These are phyloP conservation scores for Lepisosteus oculatus DNA, from an alignment of 2,113 vertebrate species.

Conservation along the genomic window DNA sequence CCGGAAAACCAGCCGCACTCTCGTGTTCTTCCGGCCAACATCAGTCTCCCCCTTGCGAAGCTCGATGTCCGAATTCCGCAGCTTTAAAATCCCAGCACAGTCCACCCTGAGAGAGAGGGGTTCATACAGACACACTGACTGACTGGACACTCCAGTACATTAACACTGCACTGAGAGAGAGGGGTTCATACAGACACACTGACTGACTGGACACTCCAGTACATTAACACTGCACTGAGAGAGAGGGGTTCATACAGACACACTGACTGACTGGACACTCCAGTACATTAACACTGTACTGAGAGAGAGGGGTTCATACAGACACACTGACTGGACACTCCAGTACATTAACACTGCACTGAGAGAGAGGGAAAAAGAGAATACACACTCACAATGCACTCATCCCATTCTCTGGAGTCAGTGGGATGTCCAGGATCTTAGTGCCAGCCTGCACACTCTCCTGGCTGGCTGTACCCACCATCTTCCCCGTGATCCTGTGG, in stretches of 20 bases:
- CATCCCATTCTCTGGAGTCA: constrained; percentile 88
- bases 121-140: neutral
- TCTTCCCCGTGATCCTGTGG: constrained; percentile 87
- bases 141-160: neutral
- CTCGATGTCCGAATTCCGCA: constrained; percentile 91
- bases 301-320: too few species aligned
- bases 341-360: too few species aligned
- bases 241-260: neutral
- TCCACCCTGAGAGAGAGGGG: constrained; percentile 69
- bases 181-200: too few species aligned
- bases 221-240: constrained; percentile 76
- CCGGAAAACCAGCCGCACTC: constrained; percentile 83
- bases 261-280: neutral
- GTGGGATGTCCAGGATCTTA: constrained; percentile 84
- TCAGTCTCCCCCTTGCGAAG: constrained; percentile 90
- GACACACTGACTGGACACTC: too few species aligned
- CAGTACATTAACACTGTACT: too few species aligned
- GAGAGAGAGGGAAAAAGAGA: too few species aligned
- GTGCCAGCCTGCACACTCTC: constrained; percentile 84
- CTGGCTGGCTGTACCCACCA: constrained; percentile 87
- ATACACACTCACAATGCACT: constrained; percentile 76
- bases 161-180: neutral
- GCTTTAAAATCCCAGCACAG: constrained; percentile 87
- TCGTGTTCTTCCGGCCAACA: constrained; percentile 86
- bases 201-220: constrained; percentile 54